phyloP scores from a whole-genome alignment of 2,113 vertebrate genomes.

The Octodon degus region DNA sequence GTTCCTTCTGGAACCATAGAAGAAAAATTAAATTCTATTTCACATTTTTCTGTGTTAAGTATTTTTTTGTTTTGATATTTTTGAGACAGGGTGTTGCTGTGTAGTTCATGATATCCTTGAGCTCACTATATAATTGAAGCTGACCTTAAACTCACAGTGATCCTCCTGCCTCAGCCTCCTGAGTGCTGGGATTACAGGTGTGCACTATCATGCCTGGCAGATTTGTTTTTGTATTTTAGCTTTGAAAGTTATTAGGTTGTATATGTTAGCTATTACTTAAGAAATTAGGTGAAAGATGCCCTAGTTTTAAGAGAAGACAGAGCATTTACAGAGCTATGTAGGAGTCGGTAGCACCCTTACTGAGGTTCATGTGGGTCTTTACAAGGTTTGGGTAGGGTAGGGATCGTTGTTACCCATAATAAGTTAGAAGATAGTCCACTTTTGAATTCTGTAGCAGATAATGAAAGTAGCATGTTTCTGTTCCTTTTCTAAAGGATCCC shows the following conservation, averaged over 20 bases:
- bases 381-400: neutral
- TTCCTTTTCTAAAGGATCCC: neutral
- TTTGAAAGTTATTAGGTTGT: slow-evolving; percentile 14
- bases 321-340: neutral
- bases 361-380: neutral
- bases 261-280: neutral
- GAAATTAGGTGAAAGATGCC: neutral
- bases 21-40: slow-evolving; percentile 56
- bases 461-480: neutral
- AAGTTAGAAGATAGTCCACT: neutral
- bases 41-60: slow-evolving; percentile 12
- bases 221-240: slow-evolving; percentile 34
- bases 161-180: neutral
- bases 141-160: neutral
- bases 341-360: too few species aligned
- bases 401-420: neutral
- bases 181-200: neutral
- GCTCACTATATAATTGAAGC: neutral
- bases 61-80: neutral
- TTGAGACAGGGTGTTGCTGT: neutral
- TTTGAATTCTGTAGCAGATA: neutral
- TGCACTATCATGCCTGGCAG: neutral
- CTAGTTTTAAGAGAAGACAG: neutral
- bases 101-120: neutral
- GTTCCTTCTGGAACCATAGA: slow-evolving; percentile 32